A percentile compares a stretch with the other conserved stretches of the same genome.
Conservation (phyloP, 2,888 invertebrate species). For the Germaria angustata region DNA sequence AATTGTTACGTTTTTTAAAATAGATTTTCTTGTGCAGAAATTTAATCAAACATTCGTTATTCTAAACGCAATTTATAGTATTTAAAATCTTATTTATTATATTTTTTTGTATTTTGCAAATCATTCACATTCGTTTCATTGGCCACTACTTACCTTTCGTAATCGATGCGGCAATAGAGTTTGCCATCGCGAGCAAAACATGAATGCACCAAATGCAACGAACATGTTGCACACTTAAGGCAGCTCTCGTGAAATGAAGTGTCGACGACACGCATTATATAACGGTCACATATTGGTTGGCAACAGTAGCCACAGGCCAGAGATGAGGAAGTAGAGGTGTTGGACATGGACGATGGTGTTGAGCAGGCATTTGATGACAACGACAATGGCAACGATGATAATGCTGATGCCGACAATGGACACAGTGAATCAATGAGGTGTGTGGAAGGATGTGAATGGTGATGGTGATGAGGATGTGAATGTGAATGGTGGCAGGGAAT, state of each 20-base stretch:
- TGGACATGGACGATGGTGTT: conserved; percentile 57
- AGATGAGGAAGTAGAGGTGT: conserved; percentile 51
- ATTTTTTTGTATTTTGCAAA: too few species aligned
- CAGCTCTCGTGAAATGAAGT: conserved; percentile 88
- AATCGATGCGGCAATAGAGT: conserved; percentile 89
- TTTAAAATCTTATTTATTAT: too few species aligned
- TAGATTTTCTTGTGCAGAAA: too few species aligned
- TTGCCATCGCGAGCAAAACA: conserved; percentile 88
- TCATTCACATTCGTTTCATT: too few species aligned
- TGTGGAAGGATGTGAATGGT: conserved; percentile 31
- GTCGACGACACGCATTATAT: conserved; percentile 87
- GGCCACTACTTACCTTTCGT: conserved; percentile 86
- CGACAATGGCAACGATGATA: conserved; percentile 57
- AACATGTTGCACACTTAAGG: conserved; percentile 88
- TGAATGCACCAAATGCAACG: conserved; percentile 85
- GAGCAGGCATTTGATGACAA: conserved; percentile 58
- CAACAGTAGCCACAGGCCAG: conserved; percentile 84
- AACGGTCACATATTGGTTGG: conserved; percentile 87
- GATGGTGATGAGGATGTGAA: conserved; percentile 3
- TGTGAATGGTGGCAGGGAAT: conserved; percentile 25
- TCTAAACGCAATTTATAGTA: too few species aligned
- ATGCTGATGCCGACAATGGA: conserved; percentile 46
- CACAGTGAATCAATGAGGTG: conserved; percentile 49
- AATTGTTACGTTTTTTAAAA: too few species aligned
- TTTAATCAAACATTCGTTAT: too few species aligned